Percentiles rank a stretch among this genome's conserved stretches.
Conservation (phyloP, 2,113 vertebrate species). For the Martes martes region DNA sequence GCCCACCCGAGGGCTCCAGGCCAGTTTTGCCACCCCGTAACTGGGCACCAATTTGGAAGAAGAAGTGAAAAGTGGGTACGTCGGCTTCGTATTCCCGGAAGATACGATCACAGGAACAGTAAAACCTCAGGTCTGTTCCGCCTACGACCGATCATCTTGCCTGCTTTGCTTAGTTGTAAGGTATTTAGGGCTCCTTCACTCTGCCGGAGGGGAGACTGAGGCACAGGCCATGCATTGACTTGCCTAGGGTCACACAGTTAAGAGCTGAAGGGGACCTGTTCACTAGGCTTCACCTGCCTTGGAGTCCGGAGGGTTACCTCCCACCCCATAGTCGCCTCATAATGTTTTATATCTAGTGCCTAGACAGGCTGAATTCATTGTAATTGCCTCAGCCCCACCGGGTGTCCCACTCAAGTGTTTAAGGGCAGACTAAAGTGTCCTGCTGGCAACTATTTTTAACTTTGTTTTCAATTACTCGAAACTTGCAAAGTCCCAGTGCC, state of each 20-base stretch:
- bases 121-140: neutral
- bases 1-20: neutral
- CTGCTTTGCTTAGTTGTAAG: neutral
- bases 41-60: neutral
- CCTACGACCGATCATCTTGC: fast-evolving
- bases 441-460: constrained; percentile 17
- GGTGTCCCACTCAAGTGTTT: neutral
- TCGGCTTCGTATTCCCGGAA: neutral
- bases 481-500: neutral
- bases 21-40: neutral
- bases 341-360: constrained; percentile 1
- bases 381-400: neutral
- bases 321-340: neutral
- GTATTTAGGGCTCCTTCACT: neutral
- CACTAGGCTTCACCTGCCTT: neutral
- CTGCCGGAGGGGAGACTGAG: neutral
- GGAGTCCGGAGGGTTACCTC: neutral
- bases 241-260: neutral
- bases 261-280: neutral
- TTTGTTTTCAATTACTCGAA: constrained; percentile 58
- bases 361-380: neutral
- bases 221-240: neutral
- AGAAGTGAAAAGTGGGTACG: neutral
- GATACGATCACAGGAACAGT: neutral
- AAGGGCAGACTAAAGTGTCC: neutral